Conservation (phyloP, 2,888 invertebrate genomes). For the Drosophila lutescens region DNA sequence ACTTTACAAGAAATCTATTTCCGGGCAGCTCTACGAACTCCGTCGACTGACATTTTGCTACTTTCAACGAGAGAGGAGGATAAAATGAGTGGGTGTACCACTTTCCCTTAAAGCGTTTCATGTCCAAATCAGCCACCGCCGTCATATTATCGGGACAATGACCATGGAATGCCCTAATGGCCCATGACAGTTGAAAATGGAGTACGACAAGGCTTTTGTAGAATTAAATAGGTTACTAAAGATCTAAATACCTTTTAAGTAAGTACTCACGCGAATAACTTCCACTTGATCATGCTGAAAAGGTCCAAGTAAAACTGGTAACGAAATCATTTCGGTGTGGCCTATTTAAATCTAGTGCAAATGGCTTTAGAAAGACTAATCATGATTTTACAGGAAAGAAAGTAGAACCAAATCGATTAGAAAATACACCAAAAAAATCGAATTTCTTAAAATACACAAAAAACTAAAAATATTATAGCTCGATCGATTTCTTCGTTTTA, state of each 20-base stretch:
- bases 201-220: slow-evolving; percentile 12
- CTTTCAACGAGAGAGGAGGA: neutral
- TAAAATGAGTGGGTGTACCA: slow-evolving; percentile 45
- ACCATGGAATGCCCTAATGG: neutral
- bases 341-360: neutral
- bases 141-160: slow-evolving; percentile 38
- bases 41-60: slow-evolving; percentile 18
- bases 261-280: slow-evolving; percentile 15
- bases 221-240: neutral
- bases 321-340: neutral
- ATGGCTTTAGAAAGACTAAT: neutral
- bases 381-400: slow-evolving; percentile 1
- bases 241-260: too few species aligned
- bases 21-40: neutral
- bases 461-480: neutral
- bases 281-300: slow-evolving; percentile 24
- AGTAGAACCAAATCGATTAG: neutral
- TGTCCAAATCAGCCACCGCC: slow-evolving; percentile 32
- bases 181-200: neutral
- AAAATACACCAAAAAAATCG: neutral
- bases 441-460: too few species aligned
- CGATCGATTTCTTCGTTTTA: neutral
- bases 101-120: slow-evolving; percentile 26
- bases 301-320: neutral
- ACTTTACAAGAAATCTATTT: neutral